phyloP scores from a whole-genome alignment of 2,888 invertebrate species.

The Calliphora vomitoria region DNA sequence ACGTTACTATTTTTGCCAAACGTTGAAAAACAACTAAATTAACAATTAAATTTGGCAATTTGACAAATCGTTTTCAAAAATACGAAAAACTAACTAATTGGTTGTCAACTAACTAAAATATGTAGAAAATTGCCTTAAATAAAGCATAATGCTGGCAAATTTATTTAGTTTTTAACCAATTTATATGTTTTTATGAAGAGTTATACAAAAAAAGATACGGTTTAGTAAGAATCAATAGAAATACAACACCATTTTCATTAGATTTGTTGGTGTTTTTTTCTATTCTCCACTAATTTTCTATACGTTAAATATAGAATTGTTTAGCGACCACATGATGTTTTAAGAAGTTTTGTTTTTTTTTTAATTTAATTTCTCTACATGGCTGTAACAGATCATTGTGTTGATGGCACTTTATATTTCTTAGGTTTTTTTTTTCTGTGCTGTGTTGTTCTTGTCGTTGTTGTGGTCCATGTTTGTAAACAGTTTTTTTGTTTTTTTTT shows the following conservation, averaged over 20 bases:
- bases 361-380: not conserved
- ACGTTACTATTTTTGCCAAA: not conserved
- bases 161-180: constrained; percentile 28
- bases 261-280: not conserved
- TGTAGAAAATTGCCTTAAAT: constrained; percentile 39
- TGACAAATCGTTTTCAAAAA: constrained; percentile 39
- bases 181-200: constrained; percentile 34
- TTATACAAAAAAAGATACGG: not conserved
- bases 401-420: constrained; percentile 42
- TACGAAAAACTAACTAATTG: constrained; percentile 33
- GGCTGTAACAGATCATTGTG: constrained; percentile 6
- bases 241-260: constrained; percentile 22
- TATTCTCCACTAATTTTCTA: not conserved
- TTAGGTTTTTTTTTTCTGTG: not conserved
- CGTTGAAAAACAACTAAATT: not conserved
- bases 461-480: constrained; percentile 55
- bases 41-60: constrained; percentile 53
- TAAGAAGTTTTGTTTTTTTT: not conserved
- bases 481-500: not conserved
- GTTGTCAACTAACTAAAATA: constrained; percentile 30
- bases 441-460: not conserved
- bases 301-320: constrained; percentile 24
- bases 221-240: not conserved
- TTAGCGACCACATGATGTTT: constrained; percentile 34
- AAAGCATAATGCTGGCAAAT: not conserved